Evolutionary conservation across 1,140 invertebrate genomes (phyloP).

Genomic region (Samia ricini): DNA sequence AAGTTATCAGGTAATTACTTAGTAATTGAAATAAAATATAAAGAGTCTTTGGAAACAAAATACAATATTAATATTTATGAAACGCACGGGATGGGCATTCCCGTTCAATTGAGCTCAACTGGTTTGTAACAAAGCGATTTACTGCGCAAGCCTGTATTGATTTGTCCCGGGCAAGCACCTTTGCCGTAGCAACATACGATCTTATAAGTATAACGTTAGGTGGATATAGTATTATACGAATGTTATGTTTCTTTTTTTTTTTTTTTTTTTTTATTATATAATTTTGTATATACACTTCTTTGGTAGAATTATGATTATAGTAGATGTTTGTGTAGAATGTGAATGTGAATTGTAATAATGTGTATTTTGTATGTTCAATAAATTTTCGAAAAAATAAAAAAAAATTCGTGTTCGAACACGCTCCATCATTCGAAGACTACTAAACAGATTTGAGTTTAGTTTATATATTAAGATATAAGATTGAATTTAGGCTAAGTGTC

Average conservation of each 20-base stretch:
- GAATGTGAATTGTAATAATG: neutral
- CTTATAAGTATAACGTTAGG: neutral
- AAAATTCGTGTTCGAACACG: no score
- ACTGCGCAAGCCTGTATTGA: neutral
- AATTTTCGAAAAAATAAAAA: no score
- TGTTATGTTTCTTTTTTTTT: neutral
- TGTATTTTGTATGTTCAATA: no score
- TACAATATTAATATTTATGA: neutral
- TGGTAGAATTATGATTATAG: neutral
- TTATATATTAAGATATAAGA: no score
- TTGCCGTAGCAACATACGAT: neutral
- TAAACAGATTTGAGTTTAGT: no score
- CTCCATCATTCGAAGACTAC: no score
- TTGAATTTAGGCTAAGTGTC: no score
- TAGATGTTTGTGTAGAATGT: neutral
- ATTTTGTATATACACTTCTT: neutral
- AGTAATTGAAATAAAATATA: no score
- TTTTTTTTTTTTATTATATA: no score
- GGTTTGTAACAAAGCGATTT: neutral
- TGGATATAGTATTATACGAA: neutral
- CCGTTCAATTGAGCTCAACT: neutral
- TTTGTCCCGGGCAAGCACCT: neutral
- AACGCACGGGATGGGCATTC: neutral
- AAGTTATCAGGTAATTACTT: no score
- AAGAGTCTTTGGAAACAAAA: no score